Percentiles rank a stretch among this genome's conserved stretches.
These are phyloP conservation scores for Masticophis lateralis DNA, from an alignment of 2,797 vertebrate genomes.

Conservation along the genomic window DNA sequence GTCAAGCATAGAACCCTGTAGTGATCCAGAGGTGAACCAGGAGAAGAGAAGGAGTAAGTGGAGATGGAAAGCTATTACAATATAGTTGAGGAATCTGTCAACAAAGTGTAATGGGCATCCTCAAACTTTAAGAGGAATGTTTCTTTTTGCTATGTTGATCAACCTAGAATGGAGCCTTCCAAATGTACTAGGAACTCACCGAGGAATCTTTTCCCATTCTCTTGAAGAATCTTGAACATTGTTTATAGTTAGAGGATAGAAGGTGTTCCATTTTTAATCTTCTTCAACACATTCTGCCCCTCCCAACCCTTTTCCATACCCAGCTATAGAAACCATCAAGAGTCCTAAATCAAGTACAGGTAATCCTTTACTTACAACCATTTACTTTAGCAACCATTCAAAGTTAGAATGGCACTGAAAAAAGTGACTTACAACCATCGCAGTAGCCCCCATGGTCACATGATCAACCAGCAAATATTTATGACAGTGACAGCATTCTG, in stretches of 20 bases:
- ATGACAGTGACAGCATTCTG: neutral
- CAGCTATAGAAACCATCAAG: neutral
- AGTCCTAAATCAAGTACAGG: neutral
- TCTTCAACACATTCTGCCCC: neutral
- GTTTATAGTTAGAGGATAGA: neutral
- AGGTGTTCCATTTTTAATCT: neutral
- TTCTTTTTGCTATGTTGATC: neutral
- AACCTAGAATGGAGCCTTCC: neutral
- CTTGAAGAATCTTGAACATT: neutral
- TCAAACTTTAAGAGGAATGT: neutral
- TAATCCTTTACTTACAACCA: neutral
- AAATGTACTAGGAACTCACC: neutral
- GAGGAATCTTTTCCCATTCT: neutral
- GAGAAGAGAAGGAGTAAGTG: slow-evolving; percentile 53
- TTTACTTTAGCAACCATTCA: neutral
- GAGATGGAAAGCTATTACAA: neutral
- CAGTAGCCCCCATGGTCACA: neutral
- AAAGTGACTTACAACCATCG: neutral
- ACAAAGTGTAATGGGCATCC: neutral
- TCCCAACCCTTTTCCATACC: neutral
- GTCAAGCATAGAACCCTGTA: neutral
- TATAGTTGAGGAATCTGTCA: too few relatives aligned
- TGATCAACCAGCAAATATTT: neutral
- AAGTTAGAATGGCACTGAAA: neutral
- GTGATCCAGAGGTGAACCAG: neutral